Conservation (phyloP, 2,113 vertebrate species). For the Thalassarche chlororhynchos region DNA sequence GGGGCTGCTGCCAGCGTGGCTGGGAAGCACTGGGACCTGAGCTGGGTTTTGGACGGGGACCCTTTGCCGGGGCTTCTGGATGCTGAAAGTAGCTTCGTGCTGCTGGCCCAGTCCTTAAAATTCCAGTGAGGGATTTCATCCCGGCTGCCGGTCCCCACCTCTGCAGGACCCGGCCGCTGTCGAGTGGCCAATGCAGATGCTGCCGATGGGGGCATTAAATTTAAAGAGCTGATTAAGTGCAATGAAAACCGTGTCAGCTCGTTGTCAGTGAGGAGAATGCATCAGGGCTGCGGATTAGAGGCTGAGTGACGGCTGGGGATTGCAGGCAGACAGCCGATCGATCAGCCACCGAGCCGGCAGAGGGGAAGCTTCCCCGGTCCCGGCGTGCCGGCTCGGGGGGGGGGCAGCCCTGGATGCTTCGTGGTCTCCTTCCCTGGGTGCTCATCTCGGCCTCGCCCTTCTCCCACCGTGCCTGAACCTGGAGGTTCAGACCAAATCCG, state of each 20-base stretch:
- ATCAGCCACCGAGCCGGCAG: not conserved
- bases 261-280: constrained; percentile 49
- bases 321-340: constrained; percentile 17
- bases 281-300: constrained; percentile 53
- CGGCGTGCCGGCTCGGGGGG: fast-evolving
- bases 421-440: not conserved
- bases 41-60: not conserved
- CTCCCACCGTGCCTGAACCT: fast-evolving
- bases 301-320: constrained; percentile 38
- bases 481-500: fast-evolving
- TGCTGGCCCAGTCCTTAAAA: not conserved
- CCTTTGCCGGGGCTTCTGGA: not conserved
- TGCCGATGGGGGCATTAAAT: constrained; percentile 9
- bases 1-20: not conserved
- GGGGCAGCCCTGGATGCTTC: not conserved
- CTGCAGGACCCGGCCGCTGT: not conserved
- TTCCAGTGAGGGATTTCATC: not conserved
- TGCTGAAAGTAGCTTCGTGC: not conserved
- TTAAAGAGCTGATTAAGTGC: constrained; percentile 65
- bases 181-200: not conserved
- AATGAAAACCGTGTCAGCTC: constrained; percentile 52
- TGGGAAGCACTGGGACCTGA: not conserved
- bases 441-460: fast-evolving
- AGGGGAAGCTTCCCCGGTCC: not conserved
- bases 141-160: not conserved